Evolutionary conservation across 2,797 vertebrate genomes (phyloP).

Genomic region (Orientallactaga sibirica): DNA sequence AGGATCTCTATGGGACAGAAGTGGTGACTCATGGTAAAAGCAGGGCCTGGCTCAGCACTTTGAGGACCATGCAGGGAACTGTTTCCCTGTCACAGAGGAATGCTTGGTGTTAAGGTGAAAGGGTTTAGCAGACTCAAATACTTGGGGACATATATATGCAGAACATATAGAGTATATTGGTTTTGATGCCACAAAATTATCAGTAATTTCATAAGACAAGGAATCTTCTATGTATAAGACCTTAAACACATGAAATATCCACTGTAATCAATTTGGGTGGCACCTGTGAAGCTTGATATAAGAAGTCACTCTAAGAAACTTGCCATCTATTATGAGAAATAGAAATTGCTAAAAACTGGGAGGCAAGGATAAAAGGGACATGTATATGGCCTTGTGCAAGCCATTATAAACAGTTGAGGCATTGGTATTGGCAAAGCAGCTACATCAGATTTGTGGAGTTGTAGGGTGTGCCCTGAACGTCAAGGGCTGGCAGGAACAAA

Average conservation of each 20-base stretch:
- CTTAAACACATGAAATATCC: not conserved
- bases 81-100: not conserved
- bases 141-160: accelerated
- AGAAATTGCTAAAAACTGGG: not conserved
- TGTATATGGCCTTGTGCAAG: not conserved
- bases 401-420: accelerated
- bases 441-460: not conserved
- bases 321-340: not conserved
- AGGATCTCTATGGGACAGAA: not conserved
- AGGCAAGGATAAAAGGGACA: not conserved
- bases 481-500: not conserved
- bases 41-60: accelerated
- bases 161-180: not conserved
- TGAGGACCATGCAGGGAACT: not conserved
- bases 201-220: not conserved
- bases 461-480: not conserved
- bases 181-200: not conserved
- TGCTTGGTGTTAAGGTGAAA: not conserved
- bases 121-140: not conserved
- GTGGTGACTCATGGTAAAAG: accelerated
- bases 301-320: not conserved
- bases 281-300: too few species aligned
- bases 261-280: not conserved
- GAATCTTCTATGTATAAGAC: not conserved
- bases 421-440: too few species aligned